Percentiles rank a stretch among this genome's conserved stretches.
Conservation (phyloP, 2,797 vertebrate species). For the Setipinna tenuifilis region DNA sequence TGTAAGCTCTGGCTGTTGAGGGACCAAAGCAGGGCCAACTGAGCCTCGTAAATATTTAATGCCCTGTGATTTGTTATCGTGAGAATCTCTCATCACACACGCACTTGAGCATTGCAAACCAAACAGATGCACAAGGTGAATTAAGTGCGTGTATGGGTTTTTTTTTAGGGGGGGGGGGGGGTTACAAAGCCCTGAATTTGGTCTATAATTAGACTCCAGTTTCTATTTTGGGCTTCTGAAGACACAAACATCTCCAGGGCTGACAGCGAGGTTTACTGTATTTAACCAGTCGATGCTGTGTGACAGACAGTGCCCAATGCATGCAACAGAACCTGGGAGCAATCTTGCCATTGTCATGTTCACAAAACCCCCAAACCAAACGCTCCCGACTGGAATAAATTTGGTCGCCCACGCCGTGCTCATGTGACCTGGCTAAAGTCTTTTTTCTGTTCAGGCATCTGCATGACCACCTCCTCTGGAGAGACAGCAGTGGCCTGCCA, state of each 20-base stretch:
- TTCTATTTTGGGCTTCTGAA: neutral
- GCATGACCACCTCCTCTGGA: slow-evolving; percentile 9
- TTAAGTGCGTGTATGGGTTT: neutral
- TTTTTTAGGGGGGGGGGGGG: neutral
- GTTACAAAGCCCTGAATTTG: neutral
- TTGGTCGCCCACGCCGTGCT: neutral
- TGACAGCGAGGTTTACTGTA: neutral
- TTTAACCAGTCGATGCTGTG: neutral
- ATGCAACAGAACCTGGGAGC: neutral
- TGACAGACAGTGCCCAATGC: neutral
- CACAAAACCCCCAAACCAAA: neutral
- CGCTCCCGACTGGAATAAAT: neutral
- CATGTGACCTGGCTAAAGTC: slow-evolving; percentile 6
- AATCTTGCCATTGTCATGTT: neutral
- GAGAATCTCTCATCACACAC: neutral
- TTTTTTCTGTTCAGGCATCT: slow-evolving; percentile 1
- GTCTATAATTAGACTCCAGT: neutral
- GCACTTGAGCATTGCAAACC: neutral
- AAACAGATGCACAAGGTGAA: neutral
- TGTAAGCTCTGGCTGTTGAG: slow-evolving; percentile 15
- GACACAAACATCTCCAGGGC: neutral
- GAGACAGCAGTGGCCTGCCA: slow-evolving; percentile 19
- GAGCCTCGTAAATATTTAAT: neutral
- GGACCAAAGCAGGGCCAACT: neutral
- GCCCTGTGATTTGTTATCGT: neutral